Percentiles rank a stretch among this genome's conserved stretches.
These are phyloP conservation scores for Zaprionus vittiger DNA, from an alignment of 1,140 invertebrate species.

Conservation along the genomic window DNA sequence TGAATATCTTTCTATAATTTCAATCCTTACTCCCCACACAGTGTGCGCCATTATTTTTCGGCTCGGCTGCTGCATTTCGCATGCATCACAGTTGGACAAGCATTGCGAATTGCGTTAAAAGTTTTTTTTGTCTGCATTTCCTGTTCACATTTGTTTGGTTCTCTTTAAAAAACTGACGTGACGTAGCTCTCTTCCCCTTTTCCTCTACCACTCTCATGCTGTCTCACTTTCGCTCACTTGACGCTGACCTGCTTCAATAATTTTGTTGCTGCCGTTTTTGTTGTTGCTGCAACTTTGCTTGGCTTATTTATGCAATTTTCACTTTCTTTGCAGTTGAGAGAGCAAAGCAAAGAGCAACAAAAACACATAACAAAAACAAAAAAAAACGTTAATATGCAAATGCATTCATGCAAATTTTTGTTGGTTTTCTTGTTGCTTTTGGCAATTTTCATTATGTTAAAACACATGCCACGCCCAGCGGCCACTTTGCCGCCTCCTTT, in stretches of 20 bases:
- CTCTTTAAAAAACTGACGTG: slow-evolving; percentile 4
- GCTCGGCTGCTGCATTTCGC: slow-evolving; percentile 14
- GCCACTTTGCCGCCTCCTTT: slow-evolving; percentile 23
- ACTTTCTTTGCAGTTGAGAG: slow-evolving; percentile 59
- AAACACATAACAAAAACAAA: slow-evolving; percentile 21
- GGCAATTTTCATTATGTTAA: slow-evolving; percentile 71
- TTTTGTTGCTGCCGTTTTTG: slow-evolving; percentile 17
- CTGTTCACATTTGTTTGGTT: slow-evolving; percentile 43
- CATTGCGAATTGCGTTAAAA: slow-evolving; percentile 63
- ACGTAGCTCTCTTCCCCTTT: neutral
- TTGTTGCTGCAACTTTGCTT: slow-evolving; percentile 33
- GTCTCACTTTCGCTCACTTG: slow-evolving; percentile 63
- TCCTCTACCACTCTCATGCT: neutral
- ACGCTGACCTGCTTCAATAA: slow-evolving; percentile 49
- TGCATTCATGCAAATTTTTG: slow-evolving; percentile 54
- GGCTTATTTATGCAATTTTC: slow-evolving; percentile 76
- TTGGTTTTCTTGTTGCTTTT: slow-evolving; percentile 23
- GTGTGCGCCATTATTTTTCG: neutral
- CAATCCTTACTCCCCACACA: neutral
- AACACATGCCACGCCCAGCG: slow-evolving; percentile 66
- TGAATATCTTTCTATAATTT: too few relatives aligned
- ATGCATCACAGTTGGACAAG: slow-evolving; percentile 61
- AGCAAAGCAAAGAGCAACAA: neutral
- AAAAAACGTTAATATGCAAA: slow-evolving; percentile 63
- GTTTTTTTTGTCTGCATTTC: slow-evolving; percentile 51